These are phyloP conservation scores for Strix aluco DNA, from an alignment of 2,113 vertebrate species.

Conservation along the genomic window DNA sequence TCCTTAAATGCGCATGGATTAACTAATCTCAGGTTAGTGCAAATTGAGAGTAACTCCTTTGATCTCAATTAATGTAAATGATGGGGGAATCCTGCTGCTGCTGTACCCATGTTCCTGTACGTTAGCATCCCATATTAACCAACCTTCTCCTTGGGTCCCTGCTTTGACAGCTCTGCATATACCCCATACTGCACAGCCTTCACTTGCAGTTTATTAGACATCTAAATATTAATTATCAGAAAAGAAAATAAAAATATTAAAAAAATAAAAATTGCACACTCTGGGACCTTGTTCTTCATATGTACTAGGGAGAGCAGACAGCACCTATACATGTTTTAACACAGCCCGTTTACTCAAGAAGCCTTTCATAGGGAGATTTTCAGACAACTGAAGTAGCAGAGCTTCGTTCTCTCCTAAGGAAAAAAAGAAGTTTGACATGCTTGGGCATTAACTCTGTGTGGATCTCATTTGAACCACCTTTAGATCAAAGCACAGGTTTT, in stretches of 20 bases:
- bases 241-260: background rate
- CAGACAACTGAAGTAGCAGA: constrained; percentile 31
- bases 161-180: background rate
- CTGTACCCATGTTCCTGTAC: background rate
- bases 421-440: constrained; percentile 55
- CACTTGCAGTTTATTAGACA: background rate
- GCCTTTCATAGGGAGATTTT: constrained; percentile 16
- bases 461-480: constrained; percentile 74
- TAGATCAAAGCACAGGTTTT: constrained; percentile 77
- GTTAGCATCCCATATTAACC: background rate
- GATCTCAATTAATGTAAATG: background rate
- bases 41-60: background rate
- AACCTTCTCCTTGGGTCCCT: background rate
- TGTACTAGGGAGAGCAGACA: background rate
- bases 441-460: constrained; percentile 61
- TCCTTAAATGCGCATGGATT: background rate
- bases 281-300: background rate
- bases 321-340: background rate
- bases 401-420: constrained; percentile 15
- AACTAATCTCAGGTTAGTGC: background rate
- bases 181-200: background rate
- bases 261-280: background rate
- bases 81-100: background rate
- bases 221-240: background rate
- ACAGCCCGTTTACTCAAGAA: background rate